phyloP scores from a whole-genome alignment of 2,113 vertebrate species.

The Rhinopomastus cyanomelas region DNA sequence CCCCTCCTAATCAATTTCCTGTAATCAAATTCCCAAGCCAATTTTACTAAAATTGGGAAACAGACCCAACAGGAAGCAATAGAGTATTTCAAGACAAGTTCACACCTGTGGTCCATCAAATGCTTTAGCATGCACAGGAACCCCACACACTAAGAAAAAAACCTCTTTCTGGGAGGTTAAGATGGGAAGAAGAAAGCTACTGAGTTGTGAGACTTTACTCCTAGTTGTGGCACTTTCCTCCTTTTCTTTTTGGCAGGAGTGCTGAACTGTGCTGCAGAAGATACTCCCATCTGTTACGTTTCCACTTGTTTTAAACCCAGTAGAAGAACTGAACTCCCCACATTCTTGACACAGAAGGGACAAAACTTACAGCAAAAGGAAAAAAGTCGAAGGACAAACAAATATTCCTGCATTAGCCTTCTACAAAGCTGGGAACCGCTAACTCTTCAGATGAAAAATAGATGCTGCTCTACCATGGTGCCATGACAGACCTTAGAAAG shows the following conservation, averaged over 20 bases:
- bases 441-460: constrained; percentile 5
- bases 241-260: neutral
- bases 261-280: neutral
- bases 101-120: neutral
- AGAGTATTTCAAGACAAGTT: neutral
- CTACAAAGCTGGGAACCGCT: neutral
- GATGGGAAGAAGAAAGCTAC: neutral
- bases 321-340: neutral
- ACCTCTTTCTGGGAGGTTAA: neutral
- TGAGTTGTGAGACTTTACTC: neutral
- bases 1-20: neutral
- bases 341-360: neutral
- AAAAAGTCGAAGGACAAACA: constrained; percentile 10
- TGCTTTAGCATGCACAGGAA: neutral
- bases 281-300: neutral
- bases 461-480: neutral
- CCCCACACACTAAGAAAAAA: no score
- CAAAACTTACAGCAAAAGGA: neutral
- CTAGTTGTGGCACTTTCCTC: neutral
- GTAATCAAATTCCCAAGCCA: neutral
- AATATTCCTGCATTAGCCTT: neutral
- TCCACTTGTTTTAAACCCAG: neutral
- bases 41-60: neutral
- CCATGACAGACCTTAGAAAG: neutral
- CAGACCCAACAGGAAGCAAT: neutral